Conservation (phyloP, 1,140 invertebrate species). For the Apis dorsata region DNA sequence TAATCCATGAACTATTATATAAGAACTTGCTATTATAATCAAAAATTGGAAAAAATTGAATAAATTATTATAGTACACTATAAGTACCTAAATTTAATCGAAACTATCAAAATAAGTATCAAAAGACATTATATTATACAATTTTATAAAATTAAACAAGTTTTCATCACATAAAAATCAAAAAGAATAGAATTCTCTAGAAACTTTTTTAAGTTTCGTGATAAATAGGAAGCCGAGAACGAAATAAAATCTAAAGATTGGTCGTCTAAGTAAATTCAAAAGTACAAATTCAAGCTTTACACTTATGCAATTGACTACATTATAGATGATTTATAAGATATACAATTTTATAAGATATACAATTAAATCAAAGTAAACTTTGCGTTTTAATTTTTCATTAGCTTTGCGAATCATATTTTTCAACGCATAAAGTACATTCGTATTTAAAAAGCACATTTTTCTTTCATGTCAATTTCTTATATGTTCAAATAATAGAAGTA, state of each 20-base stretch:
- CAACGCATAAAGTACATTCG: not conserved
- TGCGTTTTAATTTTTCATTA: not conserved
- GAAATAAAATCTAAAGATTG: not conserved
- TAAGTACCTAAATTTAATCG: too few relatives aligned
- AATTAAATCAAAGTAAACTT: constrained; percentile 16
- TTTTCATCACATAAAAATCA: not conserved
- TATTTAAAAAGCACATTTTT: not conserved
- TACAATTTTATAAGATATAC: not conserved
- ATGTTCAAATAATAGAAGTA: too few relatives aligned
- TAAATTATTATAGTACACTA: too few relatives aligned
- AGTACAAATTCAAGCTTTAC: not conserved
- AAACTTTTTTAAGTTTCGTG: not conserved
- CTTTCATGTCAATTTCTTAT: not conserved
- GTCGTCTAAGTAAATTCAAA: not conserved
- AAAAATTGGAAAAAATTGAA: too few relatives aligned
- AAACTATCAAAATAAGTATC: too few relatives aligned
- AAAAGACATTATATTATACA: too few relatives aligned
- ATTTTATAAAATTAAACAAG: not conserved
- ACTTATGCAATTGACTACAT: constrained; percentile 23
- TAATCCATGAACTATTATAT: too few relatives aligned
- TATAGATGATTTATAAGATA: constrained; percentile 2
- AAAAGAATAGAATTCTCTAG: not conserved
- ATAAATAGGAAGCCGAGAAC: not conserved
- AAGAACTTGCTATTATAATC: too few relatives aligned
- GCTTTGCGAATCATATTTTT: not conserved